A percentile compares a stretch with the other conserved stretches of the same genome.
Conservation (phyloP, 2,113 vertebrate species). For the Tupaia tana region DNA sequence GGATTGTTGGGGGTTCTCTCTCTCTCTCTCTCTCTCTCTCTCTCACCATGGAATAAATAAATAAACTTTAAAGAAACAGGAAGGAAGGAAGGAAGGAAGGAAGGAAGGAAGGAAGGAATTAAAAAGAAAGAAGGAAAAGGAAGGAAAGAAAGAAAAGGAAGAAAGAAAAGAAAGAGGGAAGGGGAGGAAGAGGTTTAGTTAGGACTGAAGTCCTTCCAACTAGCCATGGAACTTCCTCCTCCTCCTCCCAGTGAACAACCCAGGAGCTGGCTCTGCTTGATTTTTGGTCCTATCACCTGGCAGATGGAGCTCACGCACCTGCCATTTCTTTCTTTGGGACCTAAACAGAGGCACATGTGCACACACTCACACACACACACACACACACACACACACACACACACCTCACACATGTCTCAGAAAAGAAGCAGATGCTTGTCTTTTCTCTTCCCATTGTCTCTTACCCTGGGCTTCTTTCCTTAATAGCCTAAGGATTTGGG, state of each 20-base stretch:
- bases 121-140: neutral
- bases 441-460: neutral
- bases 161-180: neutral
- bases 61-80: too few species aligned
- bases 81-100: neutral
- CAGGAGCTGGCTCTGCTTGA: too few species aligned
- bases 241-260: neutral
- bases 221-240: neutral
- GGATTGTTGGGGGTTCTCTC: too few species aligned
- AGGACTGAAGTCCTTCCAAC: neutral
- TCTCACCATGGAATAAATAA: neutral
- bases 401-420: neutral
- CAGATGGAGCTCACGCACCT: neutral
- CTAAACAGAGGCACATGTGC: neutral
- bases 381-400: neutral
- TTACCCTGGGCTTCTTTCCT: neutral
- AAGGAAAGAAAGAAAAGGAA: neutral
- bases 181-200: neutral
- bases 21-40: too few species aligned
- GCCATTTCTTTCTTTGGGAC: neutral
- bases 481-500: neutral
- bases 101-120: neutral
- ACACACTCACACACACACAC: neutral
- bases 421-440: neutral
- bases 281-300: neutral